phyloP scores from a whole-genome alignment of 2,888 invertebrate species.

The Drosophila acutilabella region DNA sequence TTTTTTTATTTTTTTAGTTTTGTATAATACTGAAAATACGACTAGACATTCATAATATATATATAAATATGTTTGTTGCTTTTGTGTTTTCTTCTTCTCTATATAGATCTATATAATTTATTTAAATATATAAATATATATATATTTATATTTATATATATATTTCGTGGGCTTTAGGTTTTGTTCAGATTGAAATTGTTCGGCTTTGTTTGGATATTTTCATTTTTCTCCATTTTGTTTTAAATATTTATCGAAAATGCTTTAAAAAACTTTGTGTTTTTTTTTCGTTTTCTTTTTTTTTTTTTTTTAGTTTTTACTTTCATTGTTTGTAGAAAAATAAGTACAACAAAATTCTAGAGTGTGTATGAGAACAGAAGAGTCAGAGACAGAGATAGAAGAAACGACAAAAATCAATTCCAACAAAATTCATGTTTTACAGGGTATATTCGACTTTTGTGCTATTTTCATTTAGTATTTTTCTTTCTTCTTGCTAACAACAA shows the following conservation, averaged over 20 bases:
- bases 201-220: conserved; percentile 55
- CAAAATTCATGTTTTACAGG: conserved; percentile 41
- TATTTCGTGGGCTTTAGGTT: conserved; percentile 75
- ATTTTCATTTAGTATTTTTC: conserved; percentile 13
- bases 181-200: conserved; percentile 77
- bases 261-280: conserved; percentile 61
- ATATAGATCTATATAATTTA: conserved; percentile 53
- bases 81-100: conserved; percentile 51
- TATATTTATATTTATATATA: conserved; percentile 41
- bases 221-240: conserved; percentile 11
- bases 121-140: conserved; percentile 45
- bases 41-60: conserved; percentile 84
- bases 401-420: conserved; percentile 50
- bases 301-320: conserved; percentile 19
- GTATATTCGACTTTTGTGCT: conserved; percentile 46
- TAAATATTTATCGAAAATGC: conserved; percentile 77
- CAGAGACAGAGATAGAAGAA: conserved; percentile 13
- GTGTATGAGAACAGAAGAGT: not conserved
- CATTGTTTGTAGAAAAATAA: conserved; percentile 47
- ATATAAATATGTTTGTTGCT: conserved; percentile 73
- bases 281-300: conserved; percentile 16
- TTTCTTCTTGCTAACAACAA: conserved; percentile 55
- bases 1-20: conserved; percentile 44
- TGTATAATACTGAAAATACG: conserved; percentile 85
- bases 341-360: conserved; percentile 37